Evolutionary conservation across 2,113 vertebrate genomes (phyloP), one percentile per base, ranked within the genome.

Genomic region (Colius striatus): DNA sequence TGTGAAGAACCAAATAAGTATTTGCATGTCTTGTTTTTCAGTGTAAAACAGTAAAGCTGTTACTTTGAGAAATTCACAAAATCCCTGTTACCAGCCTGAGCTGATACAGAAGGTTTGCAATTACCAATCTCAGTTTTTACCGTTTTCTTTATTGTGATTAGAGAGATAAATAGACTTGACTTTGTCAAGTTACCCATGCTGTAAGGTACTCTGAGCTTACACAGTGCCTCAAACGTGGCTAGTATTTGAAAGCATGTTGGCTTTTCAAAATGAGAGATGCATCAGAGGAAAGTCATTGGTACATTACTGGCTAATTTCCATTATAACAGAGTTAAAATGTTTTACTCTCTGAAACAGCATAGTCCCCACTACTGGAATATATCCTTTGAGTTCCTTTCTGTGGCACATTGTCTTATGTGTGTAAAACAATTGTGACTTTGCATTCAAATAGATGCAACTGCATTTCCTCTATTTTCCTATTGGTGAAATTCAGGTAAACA

Each of bases 331-430:
- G n/a, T 55, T 23, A 36, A 0, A 0, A 11, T 5, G 15, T 84
- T 58, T 82, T 84, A n/a, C 66, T 26, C 32, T 55, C 36, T 93
- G 60, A 50, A 93, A 57, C 41, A 58, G 14, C 13, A 5, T 30
- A 41, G 13, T 53, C 27, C 9, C 4, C 30, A 18, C 32, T 72
- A 19, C 54, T 68, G 41, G 58, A 79, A 65, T 61, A 36, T 1
- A 13, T 55, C 7, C 3, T 65, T 55, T 25, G 16, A 55, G n/a
- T 57, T 83, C 54, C 16, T 29, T 77, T 57, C 55, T 50, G n/a
- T 66, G 60, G 12, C 23, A 38, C 0, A 0, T 38, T n/a, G 66
- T 66, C 32, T 43, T 74, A 15, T 5, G 16, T 5, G 7, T 13
- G 6, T 58, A 34, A 70, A 86, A 30, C 75, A 50, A 5, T 4